Evolutionary conservation across 1,140 invertebrate species (phyloP).

Genomic region (Stegodyphus dumicola): DNA sequence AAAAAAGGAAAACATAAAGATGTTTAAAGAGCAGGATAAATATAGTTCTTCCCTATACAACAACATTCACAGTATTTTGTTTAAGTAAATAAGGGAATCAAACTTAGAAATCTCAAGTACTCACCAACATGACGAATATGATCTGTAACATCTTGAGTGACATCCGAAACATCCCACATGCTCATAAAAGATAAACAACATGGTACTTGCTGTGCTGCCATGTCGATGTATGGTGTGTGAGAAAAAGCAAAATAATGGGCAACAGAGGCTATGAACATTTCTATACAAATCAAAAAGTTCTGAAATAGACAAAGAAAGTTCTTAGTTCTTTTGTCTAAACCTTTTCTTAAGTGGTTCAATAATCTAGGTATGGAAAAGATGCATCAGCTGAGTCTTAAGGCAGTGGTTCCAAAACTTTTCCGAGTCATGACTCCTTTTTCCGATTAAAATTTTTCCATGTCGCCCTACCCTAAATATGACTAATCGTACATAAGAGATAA

Average conservation of each 20-base stretch:
- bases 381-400: too few relatives aligned
- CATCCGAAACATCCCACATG: slow-evolving; percentile 96
- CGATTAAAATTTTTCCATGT: too few relatives aligned
- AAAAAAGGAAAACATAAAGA: not conserved
- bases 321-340: too few relatives aligned
- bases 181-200: slow-evolving; percentile 77
- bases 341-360: too few relatives aligned
- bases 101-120: slow-evolving; percentile 14
- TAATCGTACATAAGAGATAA: too few relatives aligned
- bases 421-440: too few relatives aligned
- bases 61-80: too few relatives aligned
- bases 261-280: slow-evolving; percentile 96
- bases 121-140: slow-evolving; percentile 84
- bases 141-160: slow-evolving; percentile 89
- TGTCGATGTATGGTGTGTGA: slow-evolving; percentile 83
- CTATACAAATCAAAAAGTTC: slow-evolving; percentile 96
- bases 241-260: slow-evolving; percentile 96
- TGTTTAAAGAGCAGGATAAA: not conserved
- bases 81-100: not conserved
- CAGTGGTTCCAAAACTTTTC: too few relatives aligned
- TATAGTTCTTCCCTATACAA: not conserved
- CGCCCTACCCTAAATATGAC: too few relatives aligned
- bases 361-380: too few relatives aligned
- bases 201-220: slow-evolving; percentile 70
- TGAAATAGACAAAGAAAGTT: slow-evolving; percentile 67